Percentiles rank a stretch among this genome's conserved stretches.
Conservation (phyloP, 2,797 vertebrate species). For the Apogon talboti region DNA sequence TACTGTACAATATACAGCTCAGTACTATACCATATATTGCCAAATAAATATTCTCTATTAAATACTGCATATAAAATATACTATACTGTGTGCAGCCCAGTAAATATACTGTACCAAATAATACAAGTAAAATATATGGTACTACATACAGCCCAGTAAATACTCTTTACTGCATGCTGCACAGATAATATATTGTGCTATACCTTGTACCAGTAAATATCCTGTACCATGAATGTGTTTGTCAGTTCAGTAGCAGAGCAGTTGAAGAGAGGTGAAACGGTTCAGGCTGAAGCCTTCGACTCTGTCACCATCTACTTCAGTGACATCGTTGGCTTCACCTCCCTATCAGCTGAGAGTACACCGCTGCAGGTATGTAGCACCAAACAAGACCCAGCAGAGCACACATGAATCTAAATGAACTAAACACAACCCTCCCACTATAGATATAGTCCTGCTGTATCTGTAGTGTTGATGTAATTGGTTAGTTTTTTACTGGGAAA, state of each 20-base stretch:
- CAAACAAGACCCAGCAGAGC: neutral
- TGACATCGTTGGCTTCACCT: conserved; percentile 93
- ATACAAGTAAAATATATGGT: neutral
- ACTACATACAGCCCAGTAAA: conserved; percentile 60
- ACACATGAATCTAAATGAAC: too few species aligned
- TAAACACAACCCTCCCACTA: too few species aligned
- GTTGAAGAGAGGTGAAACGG: conserved; percentile 91
- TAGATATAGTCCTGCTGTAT: too few species aligned
- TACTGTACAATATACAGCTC: neutral
- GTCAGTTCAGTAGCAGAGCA: conserved; percentile 93
- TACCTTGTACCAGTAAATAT: conserved; percentile 47
- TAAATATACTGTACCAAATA: conserved; percentile 28
- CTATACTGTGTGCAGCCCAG: conserved; percentile 66
- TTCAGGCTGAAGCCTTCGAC: conserved; percentile 93
- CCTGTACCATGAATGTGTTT: conserved; percentile 17
- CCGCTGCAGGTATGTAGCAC: conserved; percentile 88
- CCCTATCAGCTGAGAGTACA: conserved; percentile 91
- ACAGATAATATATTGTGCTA: too few species aligned
- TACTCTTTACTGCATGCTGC: neutral
- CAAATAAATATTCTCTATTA: neutral
- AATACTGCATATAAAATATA: neutral
- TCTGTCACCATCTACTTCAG: conserved; percentile 97
- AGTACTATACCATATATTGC: conserved; percentile 60
- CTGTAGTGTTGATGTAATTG: too few species aligned
- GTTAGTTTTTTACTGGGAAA: too few species aligned